Evolutionary conservation across 1,140 invertebrate genomes (phyloP).

Genomic region (Periplaneta americana): DNA sequence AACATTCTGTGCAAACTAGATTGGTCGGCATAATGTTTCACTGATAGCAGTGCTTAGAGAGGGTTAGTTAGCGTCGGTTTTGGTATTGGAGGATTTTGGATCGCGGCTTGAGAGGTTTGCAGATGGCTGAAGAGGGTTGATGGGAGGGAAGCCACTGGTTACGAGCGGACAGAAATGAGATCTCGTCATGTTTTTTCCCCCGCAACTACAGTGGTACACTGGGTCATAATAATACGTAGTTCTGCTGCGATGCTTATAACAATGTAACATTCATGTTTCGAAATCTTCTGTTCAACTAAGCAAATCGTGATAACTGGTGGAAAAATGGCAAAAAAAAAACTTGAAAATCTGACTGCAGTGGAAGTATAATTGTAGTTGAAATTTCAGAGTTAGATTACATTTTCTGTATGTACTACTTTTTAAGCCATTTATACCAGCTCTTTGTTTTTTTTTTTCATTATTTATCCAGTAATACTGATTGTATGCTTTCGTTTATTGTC

Average conservation of each 20-base stretch:
- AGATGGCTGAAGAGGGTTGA: neutral
- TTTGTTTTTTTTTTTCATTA: too few relatives aligned
- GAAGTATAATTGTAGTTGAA: too few relatives aligned
- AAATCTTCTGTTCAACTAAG: too few relatives aligned
- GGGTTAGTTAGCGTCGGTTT: neutral
- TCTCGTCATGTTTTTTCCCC: neutral
- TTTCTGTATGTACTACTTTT: too few relatives aligned
- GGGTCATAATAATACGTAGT: neutral
- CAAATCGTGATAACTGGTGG: too few relatives aligned
- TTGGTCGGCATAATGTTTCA: neutral
- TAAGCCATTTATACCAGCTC: too few relatives aligned
- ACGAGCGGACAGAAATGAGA: neutral
- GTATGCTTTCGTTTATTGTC: too few relatives aligned
- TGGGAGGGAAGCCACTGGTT: neutral
- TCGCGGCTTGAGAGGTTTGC: neutral
- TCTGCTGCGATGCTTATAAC: neutral
- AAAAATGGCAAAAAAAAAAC: too few relatives aligned
- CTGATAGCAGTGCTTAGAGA: too few relatives aligned
- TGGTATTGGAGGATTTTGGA: neutral
- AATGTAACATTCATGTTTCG: neutral
- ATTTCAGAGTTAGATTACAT: too few relatives aligned
- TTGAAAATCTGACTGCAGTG: too few relatives aligned
- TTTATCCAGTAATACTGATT: too few relatives aligned
- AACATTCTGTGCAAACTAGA: neutral
- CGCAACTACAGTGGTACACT: neutral